Base-by-base conservation (phyloP, 2,888 invertebrate species). In the Watsonalla cultraria region DNA sequence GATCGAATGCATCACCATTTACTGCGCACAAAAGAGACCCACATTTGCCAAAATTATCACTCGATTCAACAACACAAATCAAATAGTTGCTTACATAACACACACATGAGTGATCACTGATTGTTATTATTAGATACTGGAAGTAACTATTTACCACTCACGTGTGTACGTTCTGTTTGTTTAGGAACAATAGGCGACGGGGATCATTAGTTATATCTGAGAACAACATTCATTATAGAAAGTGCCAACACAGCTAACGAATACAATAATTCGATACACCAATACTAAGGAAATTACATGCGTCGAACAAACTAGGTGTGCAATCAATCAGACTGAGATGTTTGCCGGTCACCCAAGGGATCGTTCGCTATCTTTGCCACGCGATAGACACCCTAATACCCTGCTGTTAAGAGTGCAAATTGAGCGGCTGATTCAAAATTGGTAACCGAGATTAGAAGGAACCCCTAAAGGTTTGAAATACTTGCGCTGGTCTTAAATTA, bases 281-380 rank as follows among this genome's bases (percentile, higher is more conserved):
- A 56, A 60, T 57, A 72, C 65, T 74, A 68, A 60, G 67, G 72
- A 72, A 71, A 75, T 75, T 72, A 73, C 72, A 66, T 70, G 60
- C 65, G 72, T 70, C 70, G 64, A 64, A 68, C 64, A 57, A 63
- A 62, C 66, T 70, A 51, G 53, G 54, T 48, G 62, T 57, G 62
- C 60, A 64, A 75, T 75, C 74, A 70, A 75, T 75, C 74, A 74
- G 42, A 42, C 42, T 42, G 42, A 11, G 42, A 42, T 42, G 42
- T 42, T 42, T 42, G 42, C 11, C 42, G 42, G 37, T 14, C 39
- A 15, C 37, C 37, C 39, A 7, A 5, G 39, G 39, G 49, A 49
- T 49, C 49, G 37, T 49, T 49, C 8, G 37, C 5, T 2, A 7
- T 37, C 6, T 14, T 37, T 14, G 49, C 8, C 37, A 49, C 15